These are phyloP conservation scores for Opisthocomus hoazin DNA, from an alignment of 2,113 vertebrate species.

Conservation along the genomic window DNA sequence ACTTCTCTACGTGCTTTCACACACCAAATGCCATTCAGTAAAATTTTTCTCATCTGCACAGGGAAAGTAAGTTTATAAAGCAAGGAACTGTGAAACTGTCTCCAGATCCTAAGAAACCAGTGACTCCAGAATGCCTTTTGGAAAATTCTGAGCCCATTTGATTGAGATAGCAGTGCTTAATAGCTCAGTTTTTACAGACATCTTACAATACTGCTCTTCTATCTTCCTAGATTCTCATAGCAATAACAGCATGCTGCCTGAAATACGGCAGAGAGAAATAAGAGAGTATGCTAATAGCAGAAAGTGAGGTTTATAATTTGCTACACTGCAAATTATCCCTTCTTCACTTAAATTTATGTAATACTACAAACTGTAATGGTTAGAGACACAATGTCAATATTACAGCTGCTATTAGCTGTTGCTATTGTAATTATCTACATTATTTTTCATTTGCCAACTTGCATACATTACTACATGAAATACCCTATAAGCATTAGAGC, in stretches of 20 bases:
- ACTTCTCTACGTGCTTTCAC: not conserved
- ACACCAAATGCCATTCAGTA: not conserved
- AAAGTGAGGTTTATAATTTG: not conserved
- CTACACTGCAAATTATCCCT: not conserved
- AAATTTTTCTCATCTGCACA: not conserved
- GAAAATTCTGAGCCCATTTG: not conserved
- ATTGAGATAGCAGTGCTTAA: not conserved
- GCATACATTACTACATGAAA: not conserved
- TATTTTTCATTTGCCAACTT: not conserved
- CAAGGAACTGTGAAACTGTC: not conserved
- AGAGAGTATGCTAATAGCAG: not conserved
- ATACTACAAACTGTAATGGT: not conserved
- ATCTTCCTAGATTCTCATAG: not conserved
- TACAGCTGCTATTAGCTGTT: not conserved
- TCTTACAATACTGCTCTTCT: not conserved
- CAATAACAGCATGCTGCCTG: not conserved
- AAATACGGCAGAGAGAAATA: not conserved
- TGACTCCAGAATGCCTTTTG: not conserved
- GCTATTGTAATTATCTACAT: not conserved
- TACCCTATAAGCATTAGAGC: not conserved
- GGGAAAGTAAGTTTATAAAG: not conserved
- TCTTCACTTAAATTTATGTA: constrained; percentile 11
- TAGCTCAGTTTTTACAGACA: not conserved
- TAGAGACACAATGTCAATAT: not conserved
- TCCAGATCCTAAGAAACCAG: not conserved